phyloP scores from a whole-genome alignment of 2,113 vertebrate species.

The Grantiella picta region DNA sequence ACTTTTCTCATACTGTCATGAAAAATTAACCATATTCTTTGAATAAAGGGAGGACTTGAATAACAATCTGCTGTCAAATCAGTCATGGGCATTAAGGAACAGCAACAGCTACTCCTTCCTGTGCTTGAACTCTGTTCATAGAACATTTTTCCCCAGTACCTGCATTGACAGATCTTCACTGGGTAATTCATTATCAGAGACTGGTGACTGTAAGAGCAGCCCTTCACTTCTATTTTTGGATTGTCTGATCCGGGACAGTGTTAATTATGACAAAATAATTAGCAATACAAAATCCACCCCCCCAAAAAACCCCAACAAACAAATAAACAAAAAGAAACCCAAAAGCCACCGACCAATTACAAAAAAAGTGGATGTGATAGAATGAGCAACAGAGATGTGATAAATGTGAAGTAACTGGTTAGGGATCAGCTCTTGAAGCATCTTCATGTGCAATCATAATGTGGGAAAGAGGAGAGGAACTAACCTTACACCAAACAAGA shows the following conservation, averaged over 20 bases:
- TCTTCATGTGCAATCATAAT: not conserved
- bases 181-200: not conserved
- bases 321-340: no score
- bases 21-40: not conserved
- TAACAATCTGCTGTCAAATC: not conserved
- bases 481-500: not conserved
- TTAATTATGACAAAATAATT: not conserved
- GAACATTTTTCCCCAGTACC: not conserved
- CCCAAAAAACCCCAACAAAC: no score
- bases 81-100: not conserved
- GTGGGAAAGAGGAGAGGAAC: not conserved
- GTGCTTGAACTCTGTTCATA: not conserved
- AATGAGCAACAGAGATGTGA: not conserved
- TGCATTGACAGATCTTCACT: not conserved
- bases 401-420: not conserved
- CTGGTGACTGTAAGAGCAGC: not conserved
- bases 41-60: not conserved
- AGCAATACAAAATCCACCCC: not conserved
- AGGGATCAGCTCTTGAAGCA: not conserved
- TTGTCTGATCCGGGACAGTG: not conserved
- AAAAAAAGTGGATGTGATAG: not conserved
- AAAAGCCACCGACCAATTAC: no score
- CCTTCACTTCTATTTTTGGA: not conserved
- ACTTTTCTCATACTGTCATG: not conserved
- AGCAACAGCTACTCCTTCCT: not conserved